Conservation (phyloP, 2,888 invertebrate species). For the Mellilla xanthometata region DNA sequence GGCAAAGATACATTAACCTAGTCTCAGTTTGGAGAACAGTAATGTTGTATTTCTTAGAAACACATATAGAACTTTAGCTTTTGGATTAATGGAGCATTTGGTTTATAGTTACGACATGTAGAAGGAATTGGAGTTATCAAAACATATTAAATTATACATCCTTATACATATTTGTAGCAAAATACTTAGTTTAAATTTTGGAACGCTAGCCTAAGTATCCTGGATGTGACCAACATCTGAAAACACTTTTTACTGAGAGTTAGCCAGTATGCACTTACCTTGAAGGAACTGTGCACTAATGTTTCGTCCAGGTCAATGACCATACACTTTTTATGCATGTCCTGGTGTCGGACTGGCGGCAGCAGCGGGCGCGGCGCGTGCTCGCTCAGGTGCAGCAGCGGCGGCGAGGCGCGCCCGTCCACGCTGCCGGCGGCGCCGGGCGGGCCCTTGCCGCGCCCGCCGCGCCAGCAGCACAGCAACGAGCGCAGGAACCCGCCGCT, state of each 20-base stretch:
- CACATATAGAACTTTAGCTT: neutral
- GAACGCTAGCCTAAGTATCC: too few species aligned
- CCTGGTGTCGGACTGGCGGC: constrained; percentile 94
- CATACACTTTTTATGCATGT: constrained; percentile 99
- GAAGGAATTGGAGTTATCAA: too few species aligned
- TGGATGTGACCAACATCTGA: too few species aligned
- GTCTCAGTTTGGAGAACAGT: constrained; percentile 11
- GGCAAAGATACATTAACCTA: constrained; percentile 27
- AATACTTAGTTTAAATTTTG: too few species aligned
- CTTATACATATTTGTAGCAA: too few species aligned
- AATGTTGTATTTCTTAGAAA: constrained; percentile 6
- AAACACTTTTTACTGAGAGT: too few species aligned
- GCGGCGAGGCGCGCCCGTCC: constrained; percentile 81
- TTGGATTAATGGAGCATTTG: too few species aligned
- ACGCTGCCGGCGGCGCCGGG: constrained; percentile 87
- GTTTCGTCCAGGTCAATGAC: constrained; percentile 99
- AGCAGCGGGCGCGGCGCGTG: constrained; percentile 90
- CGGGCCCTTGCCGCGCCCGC: constrained; percentile 83
- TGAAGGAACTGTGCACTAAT: constrained; percentile 99
- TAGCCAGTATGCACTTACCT: constrained; percentile 85
- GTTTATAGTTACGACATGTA: too few species aligned
- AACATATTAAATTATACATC: too few species aligned
- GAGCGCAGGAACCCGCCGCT: constrained; percentile 91
- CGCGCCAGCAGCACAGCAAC: constrained; percentile 92
- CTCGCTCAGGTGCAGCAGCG: constrained; percentile 82